Conservation (phyloP, 2,797 vertebrate species). For the Mormyrops attenuatus region DNA sequence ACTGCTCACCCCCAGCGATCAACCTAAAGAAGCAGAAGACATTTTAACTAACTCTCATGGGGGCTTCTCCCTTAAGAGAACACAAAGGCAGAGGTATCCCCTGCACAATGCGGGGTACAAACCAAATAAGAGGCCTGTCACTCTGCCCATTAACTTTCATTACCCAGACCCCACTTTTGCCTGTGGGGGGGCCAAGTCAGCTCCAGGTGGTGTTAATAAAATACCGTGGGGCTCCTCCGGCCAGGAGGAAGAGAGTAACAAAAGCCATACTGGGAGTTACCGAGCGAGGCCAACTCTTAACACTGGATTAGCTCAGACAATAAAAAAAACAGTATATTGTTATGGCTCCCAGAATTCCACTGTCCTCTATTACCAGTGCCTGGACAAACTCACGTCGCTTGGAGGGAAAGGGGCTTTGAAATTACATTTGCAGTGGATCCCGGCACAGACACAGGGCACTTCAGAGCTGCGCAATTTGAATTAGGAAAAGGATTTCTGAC, state of each 20-base stretch:
- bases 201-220: conserved; percentile 14
- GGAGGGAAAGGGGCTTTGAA: not conserved
- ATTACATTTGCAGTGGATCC: not conserved
- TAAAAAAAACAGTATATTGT: not conserved
- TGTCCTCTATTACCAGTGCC: not conserved
- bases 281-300: not conserved
- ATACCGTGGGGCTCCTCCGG: not conserved
- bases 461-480: not conserved
- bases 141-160: conserved; percentile 12
- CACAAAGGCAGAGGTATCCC: conserved; percentile 6
- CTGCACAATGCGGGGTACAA: conserved; percentile 6
- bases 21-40: not conserved
- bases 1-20: not conserved
- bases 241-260: not conserved
- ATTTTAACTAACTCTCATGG: conserved; percentile 14
- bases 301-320: not conserved
- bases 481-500: not conserved
- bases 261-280: conserved; percentile 10
- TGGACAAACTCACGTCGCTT: not conserved
- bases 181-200: not conserved
- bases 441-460: not conserved
- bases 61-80: not conserved
- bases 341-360: conserved; percentile 7
- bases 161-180: not conserved
- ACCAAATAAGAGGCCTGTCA: not conserved